Evolutionary conservation across 1,140 invertebrate genomes (phyloP), one percentile per base, ranked within the genome.

Genomic region (Drosophila kepulauana): DNA sequence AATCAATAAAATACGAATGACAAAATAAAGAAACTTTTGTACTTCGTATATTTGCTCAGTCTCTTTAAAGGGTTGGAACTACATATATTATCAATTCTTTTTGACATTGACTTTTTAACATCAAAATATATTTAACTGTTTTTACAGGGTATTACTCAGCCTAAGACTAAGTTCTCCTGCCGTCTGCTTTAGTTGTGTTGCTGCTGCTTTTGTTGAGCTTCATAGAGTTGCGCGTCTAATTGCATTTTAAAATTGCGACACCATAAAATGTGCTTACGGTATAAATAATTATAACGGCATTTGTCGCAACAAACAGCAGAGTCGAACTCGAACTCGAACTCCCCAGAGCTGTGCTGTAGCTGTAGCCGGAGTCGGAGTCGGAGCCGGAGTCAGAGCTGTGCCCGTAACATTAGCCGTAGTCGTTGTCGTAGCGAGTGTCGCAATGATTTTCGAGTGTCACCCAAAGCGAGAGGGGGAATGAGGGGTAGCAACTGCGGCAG

Each of bases 221-320:
- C 77, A 78, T 76, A 58, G 67, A 74, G 85, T 63, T 58, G 74
- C 75, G 81, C 81, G 67, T 89, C 85, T 89, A 89, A 89, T 89
- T 89, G 85, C 85, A 89, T 89, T 89, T 89, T 89, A 89, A 89
- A 89, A 89, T 89, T 89, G 85, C 86, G 86, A 89, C 85, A 89
- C 85, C 86, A 89, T 90, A 90, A 89, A 89, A 89, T 89, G 86
- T 89, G 86, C 86, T 90, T 89, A 89, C 85, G 66, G 75, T 89
- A 89, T 90, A 89, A 89, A 89, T 89, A 89, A 89, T 90, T 89
- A 85, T 89, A 89, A 89, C 81, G 86, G 75, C 81, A 89, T 89
- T 89, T 89, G 81, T 89, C 81, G 86, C 81, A 89, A 85, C 81
- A 89, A 82, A 84, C 82, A 81, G 78, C 65, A 52, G 46, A 54